phyloP scores from a whole-genome alignment of 2,113 vertebrate genomes.

The Oenanthe oenanthe region DNA sequence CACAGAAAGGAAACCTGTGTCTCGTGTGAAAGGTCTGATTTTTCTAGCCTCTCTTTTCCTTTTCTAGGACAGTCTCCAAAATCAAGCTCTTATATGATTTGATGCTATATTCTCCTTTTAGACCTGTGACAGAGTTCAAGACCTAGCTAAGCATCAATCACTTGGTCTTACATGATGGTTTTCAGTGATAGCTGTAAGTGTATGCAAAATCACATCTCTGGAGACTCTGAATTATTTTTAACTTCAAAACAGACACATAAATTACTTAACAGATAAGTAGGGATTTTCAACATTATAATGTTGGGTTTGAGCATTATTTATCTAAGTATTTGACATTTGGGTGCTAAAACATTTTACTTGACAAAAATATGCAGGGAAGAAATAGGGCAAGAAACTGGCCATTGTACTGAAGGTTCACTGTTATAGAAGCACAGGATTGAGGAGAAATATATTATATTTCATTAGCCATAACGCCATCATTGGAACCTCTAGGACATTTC shows the following conservation, averaged over 20 bases:
- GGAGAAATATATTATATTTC: not conserved
- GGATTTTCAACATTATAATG: not conserved
- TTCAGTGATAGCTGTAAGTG: not conserved
- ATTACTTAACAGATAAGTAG: not conserved
- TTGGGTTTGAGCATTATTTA: not conserved
- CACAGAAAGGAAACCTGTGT: not conserved
- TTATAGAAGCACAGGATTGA: not conserved
- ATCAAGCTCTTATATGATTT: not conserved
- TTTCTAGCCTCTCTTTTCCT: not conserved
- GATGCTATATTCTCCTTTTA: not conserved
- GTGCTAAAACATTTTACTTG: not conserved
- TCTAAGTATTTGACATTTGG: not conserved
- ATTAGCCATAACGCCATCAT: accelerated
- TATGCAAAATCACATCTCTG: not conserved
- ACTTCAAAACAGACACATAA: not conserved
- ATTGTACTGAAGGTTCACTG: not conserved
- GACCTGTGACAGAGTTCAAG: not conserved
- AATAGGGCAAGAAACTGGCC: not conserved
- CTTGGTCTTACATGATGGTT: not conserved
- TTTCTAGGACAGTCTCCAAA: not conserved
- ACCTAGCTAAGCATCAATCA: not conserved
- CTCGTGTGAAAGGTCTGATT: not conserved
- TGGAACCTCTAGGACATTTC: not conserved
- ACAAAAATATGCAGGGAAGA: not conserved
- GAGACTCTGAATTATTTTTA: not conserved